These are phyloP conservation scores for Monomorium pharaonis DNA, from an alignment of 1,140 invertebrate genomes.

Conservation along the genomic window DNA sequence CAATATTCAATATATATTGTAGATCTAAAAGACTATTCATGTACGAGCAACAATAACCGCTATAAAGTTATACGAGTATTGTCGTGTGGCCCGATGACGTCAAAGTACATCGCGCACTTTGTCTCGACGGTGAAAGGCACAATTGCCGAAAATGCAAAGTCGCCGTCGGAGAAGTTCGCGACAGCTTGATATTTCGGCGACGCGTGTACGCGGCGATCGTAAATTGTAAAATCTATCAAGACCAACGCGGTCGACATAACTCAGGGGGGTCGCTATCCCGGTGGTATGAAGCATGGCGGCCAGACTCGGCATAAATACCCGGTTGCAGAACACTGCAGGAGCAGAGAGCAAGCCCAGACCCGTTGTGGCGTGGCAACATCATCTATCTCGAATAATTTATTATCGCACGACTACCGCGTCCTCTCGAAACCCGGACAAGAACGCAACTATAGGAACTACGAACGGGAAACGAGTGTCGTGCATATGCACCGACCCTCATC, in stretches of 20 bases:
- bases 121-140: constrained; percentile 9
- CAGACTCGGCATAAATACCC: constrained; percentile 85
- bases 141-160: constrained; percentile 47
- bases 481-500: constrained; percentile 42
- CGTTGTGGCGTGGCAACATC: constrained; percentile 84
- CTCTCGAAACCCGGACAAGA: constrained; percentile 84
- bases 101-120: constrained; percentile 15
- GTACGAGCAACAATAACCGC: neutral
- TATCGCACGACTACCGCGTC: constrained; percentile 80
- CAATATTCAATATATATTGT: neutral
- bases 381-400: constrained; percentile 86
- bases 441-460: constrained; percentile 80
- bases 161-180: constrained; percentile 52
- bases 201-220: constrained; percentile 76
- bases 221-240: constrained; percentile 86
- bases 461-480: constrained; percentile 75
- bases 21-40: neutral
- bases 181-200: constrained; percentile 74
- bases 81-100: neutral
- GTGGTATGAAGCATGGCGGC: constrained; percentile 84
- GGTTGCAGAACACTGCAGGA: constrained; percentile 82
- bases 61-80: constrained; percentile 21
- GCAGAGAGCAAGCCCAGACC: constrained; percentile 76
- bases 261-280: constrained; percentile 80
- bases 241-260: constrained; percentile 85